A percentile compares a stretch with the other conserved stretches of the same genome.
These are phyloP conservation scores for Upupa epops DNA, from an alignment of 2,113 vertebrate species.

Conservation along the genomic window DNA sequence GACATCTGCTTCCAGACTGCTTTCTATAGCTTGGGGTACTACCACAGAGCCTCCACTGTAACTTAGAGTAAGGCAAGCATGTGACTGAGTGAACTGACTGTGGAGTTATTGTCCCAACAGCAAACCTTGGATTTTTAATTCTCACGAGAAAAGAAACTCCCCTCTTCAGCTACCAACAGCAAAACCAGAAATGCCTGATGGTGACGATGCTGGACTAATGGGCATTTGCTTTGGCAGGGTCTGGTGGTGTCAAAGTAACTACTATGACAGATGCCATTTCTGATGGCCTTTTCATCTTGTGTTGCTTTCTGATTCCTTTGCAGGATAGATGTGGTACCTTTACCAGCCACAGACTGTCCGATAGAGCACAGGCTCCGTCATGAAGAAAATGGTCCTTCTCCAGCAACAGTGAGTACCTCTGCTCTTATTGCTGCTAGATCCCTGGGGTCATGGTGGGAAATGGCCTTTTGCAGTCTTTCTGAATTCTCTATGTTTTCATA, in stretches of 20 bases:
- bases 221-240: background rate
- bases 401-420: background rate
- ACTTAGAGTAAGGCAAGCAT: background rate
- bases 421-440: background rate
- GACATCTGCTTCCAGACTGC: constrained; percentile 79
- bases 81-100: background rate
- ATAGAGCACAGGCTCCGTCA: background rate
- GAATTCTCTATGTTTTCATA: background rate
- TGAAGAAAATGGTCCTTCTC: background rate
- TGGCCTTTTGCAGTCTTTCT: background rate
- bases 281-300: background rate
- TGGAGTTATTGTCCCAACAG: background rate
- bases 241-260: background rate
- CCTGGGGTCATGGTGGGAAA: background rate
- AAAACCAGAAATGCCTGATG: background rate
- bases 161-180: background rate
- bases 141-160: background rate
- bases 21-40: constrained; percentile 68
- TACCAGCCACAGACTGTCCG: background rate
- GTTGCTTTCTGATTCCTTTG: constrained; percentile 1
- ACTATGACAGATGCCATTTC: background rate
- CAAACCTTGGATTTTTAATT: background rate
- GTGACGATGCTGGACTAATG: background rate
- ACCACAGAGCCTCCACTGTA: constrained; percentile 50
- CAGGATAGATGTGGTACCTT: background rate